Percentiles rank a stretch among this genome's conserved stretches.
Conservation (phyloP, 2,113 vertebrate genomes). For the Larimichthys polyactis region DNA sequence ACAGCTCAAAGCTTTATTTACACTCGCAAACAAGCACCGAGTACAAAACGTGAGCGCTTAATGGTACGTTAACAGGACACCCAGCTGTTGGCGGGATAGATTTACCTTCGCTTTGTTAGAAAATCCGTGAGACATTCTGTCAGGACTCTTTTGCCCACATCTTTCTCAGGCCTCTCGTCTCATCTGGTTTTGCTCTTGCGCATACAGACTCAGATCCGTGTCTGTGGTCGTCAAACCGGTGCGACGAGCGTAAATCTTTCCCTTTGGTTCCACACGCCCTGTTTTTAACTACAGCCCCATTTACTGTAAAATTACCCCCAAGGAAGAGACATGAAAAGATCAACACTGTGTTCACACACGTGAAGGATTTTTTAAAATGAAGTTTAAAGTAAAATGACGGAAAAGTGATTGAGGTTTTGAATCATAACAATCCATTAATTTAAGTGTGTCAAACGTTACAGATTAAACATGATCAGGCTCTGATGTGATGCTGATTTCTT, state of each 20-base stretch:
- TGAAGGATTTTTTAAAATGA: no score
- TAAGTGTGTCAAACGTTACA: not conserved
- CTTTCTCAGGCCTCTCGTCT: not conserved
- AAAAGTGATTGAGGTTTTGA: not conserved
- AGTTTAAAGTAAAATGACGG: not conserved
- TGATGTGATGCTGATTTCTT: not conserved
- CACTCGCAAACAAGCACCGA: not conserved
- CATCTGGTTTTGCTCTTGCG: not conserved
- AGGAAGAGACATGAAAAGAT: not conserved
- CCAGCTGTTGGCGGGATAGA: no score
- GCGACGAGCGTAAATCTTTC: slow-evolving; percentile 57
- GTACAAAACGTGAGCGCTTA: not conserved
- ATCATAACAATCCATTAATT: not conserved
- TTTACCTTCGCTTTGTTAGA: not conserved
- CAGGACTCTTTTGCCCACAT: not conserved
- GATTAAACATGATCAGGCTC: not conserved
- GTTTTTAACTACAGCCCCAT: not conserved
- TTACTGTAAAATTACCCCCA: not conserved
- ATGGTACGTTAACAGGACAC: not conserved
- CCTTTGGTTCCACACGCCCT: slow-evolving; percentile 29
- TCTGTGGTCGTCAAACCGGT: slow-evolving; percentile 58
- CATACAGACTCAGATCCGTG: not conserved
- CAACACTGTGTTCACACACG: not conserved
- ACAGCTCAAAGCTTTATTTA: slow-evolving; percentile 18
- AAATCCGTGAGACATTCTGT: not conserved